A percentile compares a stretch with the other conserved stretches of the same genome.
These are phyloP conservation scores for Umimayanthus chanpuru DNA, from an alignment of 92 coral and sea anemone species.

Conservation along the genomic window DNA sequence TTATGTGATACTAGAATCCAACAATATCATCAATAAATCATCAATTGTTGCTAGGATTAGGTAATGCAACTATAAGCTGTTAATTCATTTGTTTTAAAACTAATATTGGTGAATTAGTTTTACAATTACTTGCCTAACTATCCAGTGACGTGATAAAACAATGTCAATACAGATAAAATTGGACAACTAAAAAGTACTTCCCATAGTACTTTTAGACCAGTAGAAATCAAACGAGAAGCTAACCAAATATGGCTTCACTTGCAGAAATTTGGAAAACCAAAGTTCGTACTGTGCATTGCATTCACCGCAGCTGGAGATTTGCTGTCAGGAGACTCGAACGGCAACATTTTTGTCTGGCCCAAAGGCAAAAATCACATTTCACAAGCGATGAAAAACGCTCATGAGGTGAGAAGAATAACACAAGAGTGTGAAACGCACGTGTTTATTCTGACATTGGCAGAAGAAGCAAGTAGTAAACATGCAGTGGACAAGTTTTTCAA, in stretches of 20 bases:
- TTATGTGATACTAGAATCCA: no score
- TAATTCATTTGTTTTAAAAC: no score
- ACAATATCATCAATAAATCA: no score
- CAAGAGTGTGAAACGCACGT: no score
- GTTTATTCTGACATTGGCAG: no score
- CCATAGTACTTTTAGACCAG: background rate
- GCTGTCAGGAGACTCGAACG: constrained; percentile 81
- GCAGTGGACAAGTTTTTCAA: no score
- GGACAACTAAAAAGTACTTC: background rate
- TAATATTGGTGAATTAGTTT: background rate
- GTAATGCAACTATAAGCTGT: no score
- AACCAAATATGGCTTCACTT: background rate
- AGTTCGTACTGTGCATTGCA: constrained; percentile 71
- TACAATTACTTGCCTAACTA: background rate
- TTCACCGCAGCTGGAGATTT: constrained; percentile 66
- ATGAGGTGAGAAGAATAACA: constrained; percentile 42
- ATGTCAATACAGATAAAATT: background rate
- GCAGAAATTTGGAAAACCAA: constrained; percentile 80
- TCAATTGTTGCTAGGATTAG: no score
- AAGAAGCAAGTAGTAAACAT: no score
- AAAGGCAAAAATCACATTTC: constrained; percentile 76
- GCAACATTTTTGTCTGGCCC: constrained; percentile 76
- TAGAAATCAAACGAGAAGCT: background rate
- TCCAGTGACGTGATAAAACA: background rate
- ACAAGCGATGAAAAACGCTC: constrained; percentile 65